phyloP scores from a whole-genome alignment of 2,113 vertebrate genomes.

The Tragelaphus scriptus region DNA sequence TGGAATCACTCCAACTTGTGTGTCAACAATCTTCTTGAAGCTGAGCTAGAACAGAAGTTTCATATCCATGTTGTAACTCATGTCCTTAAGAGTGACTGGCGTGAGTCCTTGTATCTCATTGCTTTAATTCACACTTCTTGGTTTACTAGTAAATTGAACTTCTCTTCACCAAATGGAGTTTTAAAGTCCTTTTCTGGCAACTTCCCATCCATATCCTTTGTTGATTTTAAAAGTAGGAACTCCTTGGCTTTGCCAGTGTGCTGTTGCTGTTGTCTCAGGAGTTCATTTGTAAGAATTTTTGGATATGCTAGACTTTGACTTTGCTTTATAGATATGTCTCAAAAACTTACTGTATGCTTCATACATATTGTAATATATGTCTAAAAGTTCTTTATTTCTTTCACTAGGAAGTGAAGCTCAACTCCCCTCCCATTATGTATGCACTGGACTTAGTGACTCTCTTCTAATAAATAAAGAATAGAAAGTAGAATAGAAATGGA shows the following conservation, averaged over 20 bases:
- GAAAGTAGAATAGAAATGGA: background rate
- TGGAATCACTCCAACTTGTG: background rate
- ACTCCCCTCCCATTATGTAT: background rate
- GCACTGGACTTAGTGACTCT: background rate
- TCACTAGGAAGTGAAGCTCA: background rate
- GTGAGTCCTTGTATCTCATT: background rate
- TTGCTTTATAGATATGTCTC: background rate
- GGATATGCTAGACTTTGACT: background rate
- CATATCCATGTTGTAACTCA: background rate
- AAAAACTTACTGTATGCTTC: background rate
- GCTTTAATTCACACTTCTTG: background rate
- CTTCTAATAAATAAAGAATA: background rate
- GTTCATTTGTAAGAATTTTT: background rate
- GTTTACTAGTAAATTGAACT: background rate
- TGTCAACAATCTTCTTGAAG: background rate
- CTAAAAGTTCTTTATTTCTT: background rate
- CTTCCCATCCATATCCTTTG: background rate
- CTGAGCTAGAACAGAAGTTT: background rate
- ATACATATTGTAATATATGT: background rate
- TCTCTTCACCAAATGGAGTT: background rate
- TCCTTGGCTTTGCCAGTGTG: background rate
- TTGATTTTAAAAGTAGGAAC: background rate
- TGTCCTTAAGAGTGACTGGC: background rate
- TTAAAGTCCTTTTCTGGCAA: background rate
- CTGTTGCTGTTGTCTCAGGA: background rate